phyloP scores from a whole-genome alignment of 2,113 vertebrate genomes.

The Morone saxatilis region DNA sequence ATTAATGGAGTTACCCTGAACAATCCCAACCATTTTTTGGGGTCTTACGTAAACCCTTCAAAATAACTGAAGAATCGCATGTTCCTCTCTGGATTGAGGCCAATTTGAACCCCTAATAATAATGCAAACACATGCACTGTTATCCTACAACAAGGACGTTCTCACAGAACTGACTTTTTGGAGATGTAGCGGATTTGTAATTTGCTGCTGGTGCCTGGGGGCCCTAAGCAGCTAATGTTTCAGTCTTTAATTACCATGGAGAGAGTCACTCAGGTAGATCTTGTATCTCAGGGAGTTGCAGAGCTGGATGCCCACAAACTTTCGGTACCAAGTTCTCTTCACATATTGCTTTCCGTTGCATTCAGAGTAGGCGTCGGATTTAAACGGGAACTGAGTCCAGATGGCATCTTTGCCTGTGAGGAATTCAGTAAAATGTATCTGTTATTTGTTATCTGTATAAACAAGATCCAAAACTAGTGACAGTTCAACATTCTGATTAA shows the following conservation, averaged over 20 bases:
- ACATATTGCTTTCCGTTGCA: constrained; percentile 94
- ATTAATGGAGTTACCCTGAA: not conserved
- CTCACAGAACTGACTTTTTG: not conserved
- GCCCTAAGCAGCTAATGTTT: constrained; percentile 7
- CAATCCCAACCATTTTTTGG: not conserved
- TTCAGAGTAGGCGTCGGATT: constrained; percentile 92
- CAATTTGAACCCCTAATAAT: not conserved
- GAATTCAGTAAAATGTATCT: not conserved
- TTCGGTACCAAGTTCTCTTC: constrained; percentile 99
- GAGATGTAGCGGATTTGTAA: not conserved
- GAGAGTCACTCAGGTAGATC: constrained; percentile 97
- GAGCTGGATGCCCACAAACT: constrained; percentile 98
- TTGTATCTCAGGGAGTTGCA: constrained; percentile 99
- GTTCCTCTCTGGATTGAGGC: not conserved
- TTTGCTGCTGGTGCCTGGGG: not conserved
- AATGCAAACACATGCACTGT: not conserved
- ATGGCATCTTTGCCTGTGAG: constrained; percentile 94
- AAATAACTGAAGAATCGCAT: not conserved
- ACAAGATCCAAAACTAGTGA: not conserved
- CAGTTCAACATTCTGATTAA: not conserved
- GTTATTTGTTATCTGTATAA: not conserved
- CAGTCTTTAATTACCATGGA: constrained; percentile 86
- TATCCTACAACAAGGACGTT: not conserved
- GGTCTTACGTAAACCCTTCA: not conserved
- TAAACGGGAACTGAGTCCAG: constrained; percentile 96